Evolutionary conservation across 2,797 vertebrate species (phyloP).

Genomic region (Acrossocheilus fasciatus): DNA sequence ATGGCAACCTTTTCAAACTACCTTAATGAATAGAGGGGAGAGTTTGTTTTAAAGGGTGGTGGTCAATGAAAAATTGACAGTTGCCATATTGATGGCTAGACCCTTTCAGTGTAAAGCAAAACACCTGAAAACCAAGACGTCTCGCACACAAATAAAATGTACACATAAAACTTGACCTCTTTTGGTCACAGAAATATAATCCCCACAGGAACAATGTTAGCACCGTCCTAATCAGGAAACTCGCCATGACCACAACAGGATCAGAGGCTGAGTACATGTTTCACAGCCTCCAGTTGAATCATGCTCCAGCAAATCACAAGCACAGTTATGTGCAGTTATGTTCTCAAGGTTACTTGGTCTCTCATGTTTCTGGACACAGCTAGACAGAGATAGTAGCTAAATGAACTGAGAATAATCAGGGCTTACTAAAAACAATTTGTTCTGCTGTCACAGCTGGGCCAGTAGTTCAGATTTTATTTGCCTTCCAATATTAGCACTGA

Average conservation of each 20-base stretch:
- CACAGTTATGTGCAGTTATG: background rate
- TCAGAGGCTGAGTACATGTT: slow-evolving; percentile 23
- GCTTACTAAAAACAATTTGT: background rate
- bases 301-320: slow-evolving; percentile 15
- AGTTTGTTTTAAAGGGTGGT: background rate
- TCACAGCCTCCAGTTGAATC: slow-evolving; percentile 15
- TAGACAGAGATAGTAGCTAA: slow-evolving; percentile 18
- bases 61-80: background rate
- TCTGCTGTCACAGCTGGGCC: slow-evolving; percentile 14
- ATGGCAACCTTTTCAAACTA: slow-evolving; percentile 24
- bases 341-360: slow-evolving; percentile 35
- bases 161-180: slow-evolving; percentile 20
- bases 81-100: background rate
- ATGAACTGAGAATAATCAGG: slow-evolving; percentile 26
- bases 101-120: background rate
- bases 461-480: slow-evolving; percentile 17
- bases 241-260: slow-evolving; percentile 14
- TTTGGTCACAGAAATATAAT: slow-evolving; percentile 5
- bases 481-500: slow-evolving; percentile 1
- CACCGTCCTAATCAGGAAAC: slow-evolving; percentile 17
- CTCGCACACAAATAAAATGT: background rate
- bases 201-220: slow-evolving; percentile 12
- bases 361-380: slow-evolving; percentile 11
- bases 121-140: background rate
- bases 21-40: background rate